Conservation (phyloP, 1,140 invertebrate species). For the Microplitis demolitor region DNA sequence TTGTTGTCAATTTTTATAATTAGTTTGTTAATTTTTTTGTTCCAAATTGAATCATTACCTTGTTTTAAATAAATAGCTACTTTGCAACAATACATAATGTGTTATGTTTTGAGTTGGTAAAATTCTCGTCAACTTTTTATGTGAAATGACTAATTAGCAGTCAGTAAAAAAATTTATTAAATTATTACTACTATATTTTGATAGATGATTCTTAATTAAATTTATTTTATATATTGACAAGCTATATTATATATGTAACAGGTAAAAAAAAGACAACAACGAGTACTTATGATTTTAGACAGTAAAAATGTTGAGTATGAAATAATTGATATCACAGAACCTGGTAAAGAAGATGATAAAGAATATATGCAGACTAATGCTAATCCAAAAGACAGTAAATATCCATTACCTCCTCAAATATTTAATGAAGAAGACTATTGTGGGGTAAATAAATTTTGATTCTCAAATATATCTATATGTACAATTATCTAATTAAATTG, state of each 20-base stretch:
- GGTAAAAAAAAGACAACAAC: conserved; percentile 93
- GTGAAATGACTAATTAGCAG: too few species aligned
- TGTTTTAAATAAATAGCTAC: background rate
- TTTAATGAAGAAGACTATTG: conserved; percentile 93
- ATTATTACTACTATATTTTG: background rate
- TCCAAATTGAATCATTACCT: background rate
- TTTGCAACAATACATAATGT: too few species aligned
- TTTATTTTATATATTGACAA: background rate
- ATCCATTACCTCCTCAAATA: conserved; percentile 88
- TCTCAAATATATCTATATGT: too few species aligned
- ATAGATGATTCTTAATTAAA: background rate
- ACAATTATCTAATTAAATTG: too few species aligned
- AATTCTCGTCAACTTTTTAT: too few species aligned
- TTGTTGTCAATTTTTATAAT: background rate
- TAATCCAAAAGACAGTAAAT: conserved; percentile 75
- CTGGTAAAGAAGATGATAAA: conserved; percentile 83
- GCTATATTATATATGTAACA: conserved; percentile 56
- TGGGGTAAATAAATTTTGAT: conserved; percentile 70
- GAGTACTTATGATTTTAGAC: conserved; percentile 89
- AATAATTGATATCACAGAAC: conserved; percentile 90
- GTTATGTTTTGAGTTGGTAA: too few species aligned
- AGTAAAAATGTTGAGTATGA: conserved; percentile 88
- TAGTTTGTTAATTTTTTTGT: background rate
- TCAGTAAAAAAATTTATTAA: too few species aligned
- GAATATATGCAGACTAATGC: conserved; percentile 92